Evolutionary conservation across 2,113 vertebrate species (phyloP).

Genomic region (Crotalus helleri): DNA sequence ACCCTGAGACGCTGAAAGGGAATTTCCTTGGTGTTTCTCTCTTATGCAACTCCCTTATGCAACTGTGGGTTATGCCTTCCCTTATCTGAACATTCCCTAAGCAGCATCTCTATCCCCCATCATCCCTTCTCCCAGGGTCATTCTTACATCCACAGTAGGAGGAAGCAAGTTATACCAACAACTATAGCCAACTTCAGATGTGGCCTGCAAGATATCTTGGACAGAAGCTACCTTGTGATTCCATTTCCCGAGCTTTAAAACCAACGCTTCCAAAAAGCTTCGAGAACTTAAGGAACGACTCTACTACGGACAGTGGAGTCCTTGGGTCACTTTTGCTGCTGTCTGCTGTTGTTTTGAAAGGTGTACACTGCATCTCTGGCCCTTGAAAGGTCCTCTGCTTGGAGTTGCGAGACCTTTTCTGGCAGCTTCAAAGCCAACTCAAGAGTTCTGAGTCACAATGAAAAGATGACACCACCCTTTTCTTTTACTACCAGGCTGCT

Average conservation of each 20-base stretch:
- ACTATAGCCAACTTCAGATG: neutral
- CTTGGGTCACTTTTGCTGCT: neutral
- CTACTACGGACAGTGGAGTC: neutral
- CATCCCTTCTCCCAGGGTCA: too few species aligned
- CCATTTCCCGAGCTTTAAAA: neutral
- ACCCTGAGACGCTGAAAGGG: too few species aligned
- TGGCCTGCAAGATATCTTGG: neutral
- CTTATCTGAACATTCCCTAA: too few species aligned
- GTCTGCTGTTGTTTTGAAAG: neutral
- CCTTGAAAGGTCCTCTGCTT: constrained; percentile 7
- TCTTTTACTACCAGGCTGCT: neutral
- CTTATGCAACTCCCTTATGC: too few species aligned
- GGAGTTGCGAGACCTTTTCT: constrained; percentile 2
- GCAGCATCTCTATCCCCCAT: too few species aligned
- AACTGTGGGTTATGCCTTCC: too few species aligned
- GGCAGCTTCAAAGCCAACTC: constrained; percentile 40
- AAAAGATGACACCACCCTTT: constrained; percentile 34
- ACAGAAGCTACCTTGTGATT: neutral
- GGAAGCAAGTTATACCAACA: neutral
- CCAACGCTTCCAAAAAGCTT: neutral
- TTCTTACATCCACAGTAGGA: neutral
- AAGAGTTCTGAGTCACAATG: constrained; percentile 22
- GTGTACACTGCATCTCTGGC: constrained; percentile 11
- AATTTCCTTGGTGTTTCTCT: too few species aligned
- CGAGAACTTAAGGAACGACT: neutral